Evolutionary conservation across 1,140 invertebrate genomes (phyloP), one percentile per base, ranked within the genome.

Genomic region (Drosophila nikananu): DNA sequence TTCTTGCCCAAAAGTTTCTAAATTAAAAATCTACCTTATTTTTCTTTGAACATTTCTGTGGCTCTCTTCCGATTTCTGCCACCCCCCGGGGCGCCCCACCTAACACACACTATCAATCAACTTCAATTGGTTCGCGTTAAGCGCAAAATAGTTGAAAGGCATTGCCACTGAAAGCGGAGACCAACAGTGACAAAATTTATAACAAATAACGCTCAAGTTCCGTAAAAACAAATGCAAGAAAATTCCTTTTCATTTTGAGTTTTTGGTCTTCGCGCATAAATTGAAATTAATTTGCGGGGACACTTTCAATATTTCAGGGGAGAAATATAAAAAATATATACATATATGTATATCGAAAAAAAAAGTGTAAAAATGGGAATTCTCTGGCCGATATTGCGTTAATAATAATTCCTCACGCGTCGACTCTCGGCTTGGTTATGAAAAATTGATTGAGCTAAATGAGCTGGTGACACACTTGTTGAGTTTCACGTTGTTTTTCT

Each of bases 401-500:
- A 87, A 87, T 87, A 87, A 87, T 90, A 87, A 87, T 87, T 90
- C 83, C 86, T 84, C 66, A 71, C 66, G 54, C 64, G 27, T 17
- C 49, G 42, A 19, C 25, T 57, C 41, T 58, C 17, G 35, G 32
- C 39, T 37, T 35, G 70, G 84, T 81, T 89, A 84, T 87, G 81
- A 90, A 90, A 78, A 90, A 87, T 87, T 87, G 84, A 87, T 87
- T 87, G 84, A 89, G 80, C 84, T 87, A 90, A 87, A 87, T 87
- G 84, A 87, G 84, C 84, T 89, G 84, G 86, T 89, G 86, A 89
- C 86, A 89, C 86, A 89, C 86, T 89, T 89, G 84, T 90, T 90
- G 86, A 76, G 70, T 79, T 77, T 75, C 70, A 79, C 66, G 63
- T 39, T 17, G 54, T n/a, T 57, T 77, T 64, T 66, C 39, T 17